Conservation (phyloP, 2,113 vertebrate species). For the Gnathonemus echidnorhynchus region DNA sequence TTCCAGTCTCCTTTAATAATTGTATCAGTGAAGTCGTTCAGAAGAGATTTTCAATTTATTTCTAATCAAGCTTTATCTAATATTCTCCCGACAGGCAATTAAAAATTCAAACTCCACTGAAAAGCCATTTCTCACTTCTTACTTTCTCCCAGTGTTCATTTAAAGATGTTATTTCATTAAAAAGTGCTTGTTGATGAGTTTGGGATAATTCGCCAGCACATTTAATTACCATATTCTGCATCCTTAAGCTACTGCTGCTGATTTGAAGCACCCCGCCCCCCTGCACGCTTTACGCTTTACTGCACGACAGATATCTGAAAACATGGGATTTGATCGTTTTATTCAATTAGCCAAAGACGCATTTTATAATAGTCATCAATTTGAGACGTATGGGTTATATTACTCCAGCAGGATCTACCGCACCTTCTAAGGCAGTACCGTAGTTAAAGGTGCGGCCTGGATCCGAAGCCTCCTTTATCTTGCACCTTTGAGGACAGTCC, state of each 20-base stretch:
- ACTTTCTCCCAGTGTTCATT: constrained; percentile 61
- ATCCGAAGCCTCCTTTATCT: not conserved
- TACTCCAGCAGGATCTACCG: not conserved
- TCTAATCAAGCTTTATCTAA: constrained; percentile 73
- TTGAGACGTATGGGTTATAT: not conserved
- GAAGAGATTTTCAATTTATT: constrained; percentile 71
- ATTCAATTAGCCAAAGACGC: not conserved
- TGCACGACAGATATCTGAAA: constrained; percentile 11
- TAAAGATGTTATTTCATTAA: constrained; percentile 72
- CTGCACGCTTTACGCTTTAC: not conserved
- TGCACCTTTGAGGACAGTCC: not conserved
- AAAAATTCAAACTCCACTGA: constrained; percentile 65
- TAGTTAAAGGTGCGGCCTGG: not conserved
- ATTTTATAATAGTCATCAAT: constrained; percentile 6
- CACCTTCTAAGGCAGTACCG: not conserved
- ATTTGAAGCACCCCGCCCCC: not conserved
- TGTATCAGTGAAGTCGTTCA: constrained; percentile 60
- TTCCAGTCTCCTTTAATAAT: constrained; percentile 55
- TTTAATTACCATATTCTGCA: constrained; percentile 58
- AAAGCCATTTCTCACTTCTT: constrained; percentile 70
- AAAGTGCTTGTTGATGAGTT: constrained; percentile 66
- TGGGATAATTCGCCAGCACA: constrained; percentile 56
- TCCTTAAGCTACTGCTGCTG: constrained; percentile 30
- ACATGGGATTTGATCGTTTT: constrained; percentile 6
- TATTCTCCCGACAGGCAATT: constrained; percentile 71